phyloP scores from a whole-genome alignment of 2,113 vertebrate species.

The Siniperca knerii region DNA sequence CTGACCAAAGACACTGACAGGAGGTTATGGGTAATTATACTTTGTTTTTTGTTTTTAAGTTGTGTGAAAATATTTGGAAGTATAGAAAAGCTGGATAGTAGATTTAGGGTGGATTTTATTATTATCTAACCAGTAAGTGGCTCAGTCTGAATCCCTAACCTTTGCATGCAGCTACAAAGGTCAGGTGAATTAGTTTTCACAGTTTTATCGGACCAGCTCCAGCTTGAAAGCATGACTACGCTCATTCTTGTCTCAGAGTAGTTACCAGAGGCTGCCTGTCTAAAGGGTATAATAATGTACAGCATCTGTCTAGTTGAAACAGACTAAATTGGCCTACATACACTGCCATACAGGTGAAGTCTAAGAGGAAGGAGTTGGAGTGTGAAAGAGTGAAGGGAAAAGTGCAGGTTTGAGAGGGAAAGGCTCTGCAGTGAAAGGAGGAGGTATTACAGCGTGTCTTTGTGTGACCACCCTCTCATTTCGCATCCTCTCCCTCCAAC shows the following conservation, averaged over 20 bases:
- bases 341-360: conserved; percentile 16
- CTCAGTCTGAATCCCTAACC: conserved; percentile 14
- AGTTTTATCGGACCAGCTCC: conserved; percentile 13
- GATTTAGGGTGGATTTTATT: conserved; percentile 6
- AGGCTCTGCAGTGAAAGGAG: conserved; percentile 15
- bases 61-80: not conserved
- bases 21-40: conserved; percentile 79
- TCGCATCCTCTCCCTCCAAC: conserved; percentile 25
- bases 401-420: conserved; percentile 1
- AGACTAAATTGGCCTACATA: not conserved
- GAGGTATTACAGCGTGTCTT: conserved; percentile 21
- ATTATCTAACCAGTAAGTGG: not conserved
- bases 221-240: conserved; percentile 12
- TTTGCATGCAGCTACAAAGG: conserved; percentile 36
- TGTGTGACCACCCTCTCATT: conserved; percentile 53
- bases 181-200: conserved; percentile 22
- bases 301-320: not conserved
- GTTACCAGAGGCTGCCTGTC: conserved; percentile 10
- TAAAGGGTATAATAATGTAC: conserved; percentile 1
- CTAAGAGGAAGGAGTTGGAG: not conserved
- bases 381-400: not conserved
- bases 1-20: conserved; percentile 77
- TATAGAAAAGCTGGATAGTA: not conserved
- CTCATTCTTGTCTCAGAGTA: conserved; percentile 9
- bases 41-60: conserved; percentile 51